A percentile compares a stretch with the other conserved stretches of the same genome.
Conservation (phyloP, 2,888 invertebrate genomes). For the Sycophila texana region DNA sequence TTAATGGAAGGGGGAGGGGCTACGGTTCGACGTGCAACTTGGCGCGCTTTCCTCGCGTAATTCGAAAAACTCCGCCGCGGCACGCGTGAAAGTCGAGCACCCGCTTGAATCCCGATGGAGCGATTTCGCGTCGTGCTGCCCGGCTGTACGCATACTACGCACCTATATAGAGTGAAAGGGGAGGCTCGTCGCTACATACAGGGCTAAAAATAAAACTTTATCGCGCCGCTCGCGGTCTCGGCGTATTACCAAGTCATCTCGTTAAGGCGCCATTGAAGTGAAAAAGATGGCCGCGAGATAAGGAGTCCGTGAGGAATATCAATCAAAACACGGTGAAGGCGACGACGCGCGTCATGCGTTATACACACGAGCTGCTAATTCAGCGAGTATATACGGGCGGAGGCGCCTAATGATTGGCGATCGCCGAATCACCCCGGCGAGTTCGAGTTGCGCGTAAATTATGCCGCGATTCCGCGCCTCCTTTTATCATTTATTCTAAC, state of each 20-base stretch:
- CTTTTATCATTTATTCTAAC: background rate
- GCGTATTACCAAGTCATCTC: slow-evolving; percentile 49
- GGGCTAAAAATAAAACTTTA: slow-evolving; percentile 45
- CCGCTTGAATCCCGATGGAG: slow-evolving; percentile 35
- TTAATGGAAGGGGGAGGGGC: slow-evolving; percentile 23
- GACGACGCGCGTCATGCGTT: no score
- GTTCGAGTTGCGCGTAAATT: background rate
- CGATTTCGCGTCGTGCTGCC: background rate
- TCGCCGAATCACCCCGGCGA: background rate
- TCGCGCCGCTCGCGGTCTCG: background rate
- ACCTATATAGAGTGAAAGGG: background rate
- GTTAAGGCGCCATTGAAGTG: slow-evolving; percentile 37
- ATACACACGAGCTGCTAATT: background rate
- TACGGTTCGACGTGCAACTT: no score
- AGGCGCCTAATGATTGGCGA: background rate
- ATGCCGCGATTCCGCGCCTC: background rate
- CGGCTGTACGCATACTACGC: background rate
- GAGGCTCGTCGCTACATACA: background rate
- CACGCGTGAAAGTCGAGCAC: slow-evolving; percentile 1
- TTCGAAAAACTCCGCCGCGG: slow-evolving; percentile 29
- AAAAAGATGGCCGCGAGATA: background rate
- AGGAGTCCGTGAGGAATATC: slow-evolving; percentile 21
- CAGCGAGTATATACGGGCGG: no score
- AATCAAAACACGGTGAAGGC: slow-evolving; percentile 21
- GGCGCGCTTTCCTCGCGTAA: slow-evolving; percentile 9